A percentile compares a stretch with the other conserved stretches of the same genome.
Conservation (phyloP, 2,113 vertebrate genomes). For the Psophia crepitans region DNA sequence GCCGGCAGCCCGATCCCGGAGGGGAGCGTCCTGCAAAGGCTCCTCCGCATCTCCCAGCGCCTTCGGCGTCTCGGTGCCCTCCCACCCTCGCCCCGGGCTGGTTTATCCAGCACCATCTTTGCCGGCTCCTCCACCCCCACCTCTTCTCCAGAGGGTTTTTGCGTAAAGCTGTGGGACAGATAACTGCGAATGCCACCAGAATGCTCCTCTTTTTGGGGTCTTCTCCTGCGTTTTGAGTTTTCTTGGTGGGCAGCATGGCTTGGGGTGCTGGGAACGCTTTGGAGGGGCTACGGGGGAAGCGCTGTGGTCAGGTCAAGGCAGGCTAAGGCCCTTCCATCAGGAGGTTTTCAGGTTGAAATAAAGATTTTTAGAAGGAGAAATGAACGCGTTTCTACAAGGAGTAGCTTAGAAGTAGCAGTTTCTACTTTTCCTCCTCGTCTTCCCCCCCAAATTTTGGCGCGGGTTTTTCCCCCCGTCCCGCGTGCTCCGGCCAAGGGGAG, state of each 20-base stretch:
- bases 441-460: not conserved
- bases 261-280: rapidly evolving
- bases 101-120: not conserved
- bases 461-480: not conserved
- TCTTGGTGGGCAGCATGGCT: not conserved
- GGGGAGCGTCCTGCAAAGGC: not conserved
- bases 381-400: not conserved
- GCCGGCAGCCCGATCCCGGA: not conserved
- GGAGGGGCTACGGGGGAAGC: not conserved
- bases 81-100: not conserved
- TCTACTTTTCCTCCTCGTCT: not conserved
- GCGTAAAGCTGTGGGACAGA: too few species aligned
- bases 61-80: not conserved
- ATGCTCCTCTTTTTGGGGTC: too few species aligned
- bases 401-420: not conserved
- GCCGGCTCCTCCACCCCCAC: not conserved
- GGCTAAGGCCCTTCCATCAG: not conserved
- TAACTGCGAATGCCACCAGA: rapidly evolving
- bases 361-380: not conserved
- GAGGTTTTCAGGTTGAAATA: not conserved
- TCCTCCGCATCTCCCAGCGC: not conserved
- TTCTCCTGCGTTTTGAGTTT: not conserved
- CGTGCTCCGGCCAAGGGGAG: not conserved
- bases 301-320: not conserved
- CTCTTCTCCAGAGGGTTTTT: not conserved